Base-by-base conservation (phyloP, 2,797 vertebrate genomes). In the Oreortyx pictus region DNA sequence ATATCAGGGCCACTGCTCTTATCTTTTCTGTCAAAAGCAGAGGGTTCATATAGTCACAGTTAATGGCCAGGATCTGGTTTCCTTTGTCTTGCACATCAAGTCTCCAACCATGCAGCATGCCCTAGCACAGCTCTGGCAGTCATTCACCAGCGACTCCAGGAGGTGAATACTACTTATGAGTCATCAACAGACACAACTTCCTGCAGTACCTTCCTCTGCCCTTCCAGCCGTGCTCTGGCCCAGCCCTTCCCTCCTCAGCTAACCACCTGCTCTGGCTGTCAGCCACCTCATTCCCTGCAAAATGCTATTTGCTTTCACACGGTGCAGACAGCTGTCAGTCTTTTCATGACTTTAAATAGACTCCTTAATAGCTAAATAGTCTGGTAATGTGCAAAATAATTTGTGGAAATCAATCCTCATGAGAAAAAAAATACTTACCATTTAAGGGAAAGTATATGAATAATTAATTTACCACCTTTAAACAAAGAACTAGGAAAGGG, bases 41-140 rank as follows among this genome's bases (percentile, higher is more conserved):
- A 19, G 8, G 7, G 1, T 68, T 25, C 8, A 7, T 37, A 6
- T 37, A 5, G 43, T 70, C 62, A 43, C 11, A 24, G 35, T 24
- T 43, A 37, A 17, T 72, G 46, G 20, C 22, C 46, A 59, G 59
- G 37, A 72, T 54, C n/a, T 44, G 15, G 20, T 47, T 86, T 66
- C 70, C 57, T 35, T 5, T 2, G 4, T 47, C 0, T 0, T 41
- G 15, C 79, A 11, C 11, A 5, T 15, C 39, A 67, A 1, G 2
- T 31, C 57, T 37, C 44, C 15, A 46, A 9, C 25, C 29, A 27
- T 12, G 23, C 7, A 7, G 19, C 14, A 22, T 79, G 39, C 29
- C 43, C 29, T 67, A 17, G 14, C 7, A 52, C 33, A 19, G 15
- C 14, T 8, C 56, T 62, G 85, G 73, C 50, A 11, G 17, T 25